Conservation (phyloP, 2,797 vertebrate genomes). For the Tenualosa ilisha region DNA sequence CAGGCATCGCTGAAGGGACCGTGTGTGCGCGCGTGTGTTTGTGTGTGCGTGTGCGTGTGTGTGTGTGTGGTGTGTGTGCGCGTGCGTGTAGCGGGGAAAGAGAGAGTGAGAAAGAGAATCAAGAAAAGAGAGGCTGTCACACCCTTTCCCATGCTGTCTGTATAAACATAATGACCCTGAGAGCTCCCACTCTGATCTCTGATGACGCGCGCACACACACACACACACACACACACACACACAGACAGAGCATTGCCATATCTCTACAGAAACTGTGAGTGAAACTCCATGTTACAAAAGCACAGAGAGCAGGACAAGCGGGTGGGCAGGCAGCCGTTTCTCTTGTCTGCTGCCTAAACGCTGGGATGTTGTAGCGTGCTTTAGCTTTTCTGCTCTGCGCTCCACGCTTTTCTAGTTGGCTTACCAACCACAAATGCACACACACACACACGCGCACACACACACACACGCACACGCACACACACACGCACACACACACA, state of each 20-base stretch:
- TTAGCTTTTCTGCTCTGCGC: neutral
- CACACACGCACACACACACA: neutral
- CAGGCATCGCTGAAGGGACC: conserved; percentile 6
- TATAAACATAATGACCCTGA: neutral
- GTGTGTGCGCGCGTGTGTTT: conserved; percentile 31
- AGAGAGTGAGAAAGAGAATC: neutral
- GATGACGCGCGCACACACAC: neutral
- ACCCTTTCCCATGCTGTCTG: conserved; percentile 7
- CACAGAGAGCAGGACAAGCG: conserved; percentile 21
- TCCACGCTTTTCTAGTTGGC: neutral
- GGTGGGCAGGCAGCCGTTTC: neutral
- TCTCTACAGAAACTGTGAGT: neutral
- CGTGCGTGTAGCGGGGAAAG: neutral
- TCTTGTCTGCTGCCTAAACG: neutral
- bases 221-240: conserved; percentile 1
- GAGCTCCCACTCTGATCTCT: neutral
- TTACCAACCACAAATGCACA: neutral
- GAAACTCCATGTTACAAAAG: neutral
- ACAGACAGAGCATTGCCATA: neutral
- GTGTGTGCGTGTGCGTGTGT: conserved; percentile 1
- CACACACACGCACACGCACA: neutral
- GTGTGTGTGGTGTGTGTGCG: neutral
- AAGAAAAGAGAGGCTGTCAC: conserved; percentile 1
- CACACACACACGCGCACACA: neutral
- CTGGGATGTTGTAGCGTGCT: neutral